Evolutionary conservation across 2,888 invertebrate genomes (phyloP), one percentile per base, ranked within the genome.

Genomic region (Gasteruption jaculator): DNA sequence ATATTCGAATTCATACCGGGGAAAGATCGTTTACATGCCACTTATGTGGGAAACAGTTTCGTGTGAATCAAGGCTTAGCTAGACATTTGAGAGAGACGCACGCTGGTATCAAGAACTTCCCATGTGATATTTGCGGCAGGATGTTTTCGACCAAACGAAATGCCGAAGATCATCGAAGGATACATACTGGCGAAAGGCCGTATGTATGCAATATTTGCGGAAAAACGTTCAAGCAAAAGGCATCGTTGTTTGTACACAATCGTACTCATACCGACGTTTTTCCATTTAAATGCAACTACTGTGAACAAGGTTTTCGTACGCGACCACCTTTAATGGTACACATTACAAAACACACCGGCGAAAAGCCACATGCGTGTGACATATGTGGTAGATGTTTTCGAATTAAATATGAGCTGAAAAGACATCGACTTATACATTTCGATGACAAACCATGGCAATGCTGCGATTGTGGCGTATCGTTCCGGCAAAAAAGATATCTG

Each of bases 11-110:
- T 40, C 82, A 83, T 60, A 78, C 81, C 5, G 82, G 81, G 2
- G 82, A 82, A 65, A 72, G 79, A 32, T 80, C 82, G 1, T 82
- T 77, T 63, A 78, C 80, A 2, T 83, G 83, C 57, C 81, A 83
- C 61, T 58, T 80, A 14, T 83, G 83, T 61, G 82, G 82, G 3
- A 81, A 80, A 53, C 78, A 78, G 58, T 83, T 83, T 66, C 73
- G 82, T 15, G 77, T 81, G n/a, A 79, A 79, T 11, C 77, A 77
- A 64, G 82, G 81, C 1, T 65, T 83, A 18, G 76, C 76, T 31
- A 71, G 82, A 1, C 83, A 83, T 57, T 55, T 82, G 16, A 73
- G 76, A 15, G 80, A 81, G 53, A 82, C 82, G 2, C 83, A 83
- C 66, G 76, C 78, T 50, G 74, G 78, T 3, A 72, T 77, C 4